These are phyloP conservation scores for Drosophila paulistorum DNA, from an alignment of 1,140 invertebrate species.

Conservation along the genomic window DNA sequence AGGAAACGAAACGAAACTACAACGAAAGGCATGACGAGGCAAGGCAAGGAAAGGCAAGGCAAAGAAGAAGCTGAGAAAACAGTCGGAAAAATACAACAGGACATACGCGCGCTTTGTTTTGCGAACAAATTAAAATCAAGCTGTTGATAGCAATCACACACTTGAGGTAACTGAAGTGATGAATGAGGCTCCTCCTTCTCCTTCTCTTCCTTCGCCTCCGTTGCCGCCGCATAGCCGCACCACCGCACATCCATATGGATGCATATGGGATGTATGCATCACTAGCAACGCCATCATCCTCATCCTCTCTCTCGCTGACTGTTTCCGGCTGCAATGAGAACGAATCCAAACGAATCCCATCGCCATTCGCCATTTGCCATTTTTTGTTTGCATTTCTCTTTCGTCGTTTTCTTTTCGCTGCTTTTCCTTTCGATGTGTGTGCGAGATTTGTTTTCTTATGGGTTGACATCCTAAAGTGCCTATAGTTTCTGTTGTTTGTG, in stretches of 20 bases:
- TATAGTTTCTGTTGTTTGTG: constrained; percentile 48
- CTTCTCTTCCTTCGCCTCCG: neutral
- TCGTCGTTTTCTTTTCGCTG: constrained; percentile 3
- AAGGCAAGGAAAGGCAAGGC: neutral
- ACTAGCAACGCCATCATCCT: constrained; percentile 44
- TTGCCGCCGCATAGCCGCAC: neutral
- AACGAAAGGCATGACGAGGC: too few species aligned
- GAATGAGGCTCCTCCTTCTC: constrained; percentile 37
- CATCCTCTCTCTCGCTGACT: constrained; percentile 32
- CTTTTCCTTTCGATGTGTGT: constrained; percentile 18
- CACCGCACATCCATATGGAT: neutral
- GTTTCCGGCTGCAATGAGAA: constrained; percentile 52
- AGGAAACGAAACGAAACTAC: neutral
- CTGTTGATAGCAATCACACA: constrained; percentile 80
- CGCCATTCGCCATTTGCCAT: constrained; percentile 37
- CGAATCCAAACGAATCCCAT: constrained; percentile 23
- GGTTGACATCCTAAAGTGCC: constrained; percentile 70
- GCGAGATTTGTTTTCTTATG: too few species aligned
- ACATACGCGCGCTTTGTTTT: constrained; percentile 50
- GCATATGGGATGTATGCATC: constrained; percentile 67
- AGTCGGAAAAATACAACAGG: constrained; percentile 14
- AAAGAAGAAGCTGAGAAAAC: constrained; percentile 17
- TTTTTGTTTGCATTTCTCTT: constrained; percentile 38
- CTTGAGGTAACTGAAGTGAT: constrained; percentile 60
- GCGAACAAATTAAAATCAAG: constrained; percentile 73